Conservation (phyloP, 2,113 vertebrate species). For the Apus apus region DNA sequence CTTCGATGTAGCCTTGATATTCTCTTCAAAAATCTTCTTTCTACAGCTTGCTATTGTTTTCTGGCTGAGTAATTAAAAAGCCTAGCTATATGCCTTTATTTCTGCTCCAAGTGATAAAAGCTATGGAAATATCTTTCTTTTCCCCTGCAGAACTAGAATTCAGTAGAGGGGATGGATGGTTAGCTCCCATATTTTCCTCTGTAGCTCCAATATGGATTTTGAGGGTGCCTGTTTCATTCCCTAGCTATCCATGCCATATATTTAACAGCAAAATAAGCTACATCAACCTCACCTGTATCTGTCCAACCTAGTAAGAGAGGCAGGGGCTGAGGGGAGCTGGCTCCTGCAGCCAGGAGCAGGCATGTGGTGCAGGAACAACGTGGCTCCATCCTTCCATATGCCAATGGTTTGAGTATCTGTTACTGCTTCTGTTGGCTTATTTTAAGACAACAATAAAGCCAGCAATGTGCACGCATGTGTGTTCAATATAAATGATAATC, state of each 20-base stretch:
- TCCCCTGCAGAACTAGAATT: not conserved
- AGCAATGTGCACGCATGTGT: slow-evolving; percentile 27
- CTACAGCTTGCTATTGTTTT: not conserved
- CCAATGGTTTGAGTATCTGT: not conserved
- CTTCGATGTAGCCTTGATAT: not conserved
- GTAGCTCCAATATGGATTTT: not conserved
- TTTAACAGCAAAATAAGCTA: not conserved
- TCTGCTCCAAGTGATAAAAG: not conserved
- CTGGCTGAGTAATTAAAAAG: not conserved
- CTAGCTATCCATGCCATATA: too few species aligned
- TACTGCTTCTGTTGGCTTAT: slow-evolving; percentile 41
- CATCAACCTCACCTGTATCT: not conserved
- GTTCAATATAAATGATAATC: slow-evolving; percentile 64
- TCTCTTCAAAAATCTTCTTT: not conserved
- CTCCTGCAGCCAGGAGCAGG: not conserved
- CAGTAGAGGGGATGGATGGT: not conserved
- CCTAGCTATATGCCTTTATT: not conserved
- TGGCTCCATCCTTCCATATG: not conserved
- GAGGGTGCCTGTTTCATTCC: not conserved
- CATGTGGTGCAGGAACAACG: fast-evolving
- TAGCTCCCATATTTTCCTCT: not conserved
- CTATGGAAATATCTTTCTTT: not conserved
- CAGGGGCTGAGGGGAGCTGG: not conserved
- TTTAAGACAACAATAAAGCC: slow-evolving; percentile 45
- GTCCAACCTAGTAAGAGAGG: not conserved